Percentiles rank a stretch among this genome's conserved stretches.
Evolutionary conservation across 2,113 vertebrate species (phyloP).

Genomic region (Sisor rabdophorus): DNA sequence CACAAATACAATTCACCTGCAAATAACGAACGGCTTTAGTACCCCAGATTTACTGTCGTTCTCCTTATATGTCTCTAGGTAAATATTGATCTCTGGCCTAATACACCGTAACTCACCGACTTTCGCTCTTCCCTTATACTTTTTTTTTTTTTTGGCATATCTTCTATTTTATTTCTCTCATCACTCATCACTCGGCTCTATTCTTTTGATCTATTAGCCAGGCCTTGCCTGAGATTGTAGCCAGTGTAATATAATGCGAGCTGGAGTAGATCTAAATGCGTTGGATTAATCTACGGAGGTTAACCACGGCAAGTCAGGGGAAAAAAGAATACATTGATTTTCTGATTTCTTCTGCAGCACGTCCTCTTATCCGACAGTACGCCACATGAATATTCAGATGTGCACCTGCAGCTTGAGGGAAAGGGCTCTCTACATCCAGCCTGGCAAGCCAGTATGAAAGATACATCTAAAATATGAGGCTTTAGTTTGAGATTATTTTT

Average conservation of each 20-base stretch:
- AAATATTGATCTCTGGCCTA: slow-evolving; percentile 43
- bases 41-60: slow-evolving; percentile 32
- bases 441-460: slow-evolving; percentile 7
- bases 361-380: slow-evolving; percentile 32
- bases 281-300: slow-evolving; percentile 64
- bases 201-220: slow-evolving; percentile 62
- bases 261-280: slow-evolving; percentile 51
- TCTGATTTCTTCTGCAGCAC: slow-evolving; percentile 36
- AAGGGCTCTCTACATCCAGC: slow-evolving; percentile 11
- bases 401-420: slow-evolving; percentile 27
- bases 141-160: slow-evolving; percentile 21
- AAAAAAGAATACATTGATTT: slow-evolving; percentile 42
- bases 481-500: background rate
- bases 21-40: slow-evolving; percentile 49
- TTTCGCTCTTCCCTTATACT: slow-evolving; percentile 12
- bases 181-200: slow-evolving; percentile 10
- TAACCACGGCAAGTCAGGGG: slow-evolving; percentile 49
- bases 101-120: slow-evolving; percentile 18
- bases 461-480: slow-evolving; percentile 8
- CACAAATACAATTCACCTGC: slow-evolving; percentile 41
- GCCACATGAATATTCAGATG: slow-evolving; percentile 43
- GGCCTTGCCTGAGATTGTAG: slow-evolving; percentile 58
- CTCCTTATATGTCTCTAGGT: slow-evolving; percentile 42
- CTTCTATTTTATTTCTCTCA: slow-evolving; percentile 21
- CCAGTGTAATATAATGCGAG: slow-evolving; percentile 64